Percentiles rank a stretch among this genome's conserved stretches.
phyloP scores from a whole-genome alignment of 2,888 invertebrate species.

The Dryococelus australis region DNA sequence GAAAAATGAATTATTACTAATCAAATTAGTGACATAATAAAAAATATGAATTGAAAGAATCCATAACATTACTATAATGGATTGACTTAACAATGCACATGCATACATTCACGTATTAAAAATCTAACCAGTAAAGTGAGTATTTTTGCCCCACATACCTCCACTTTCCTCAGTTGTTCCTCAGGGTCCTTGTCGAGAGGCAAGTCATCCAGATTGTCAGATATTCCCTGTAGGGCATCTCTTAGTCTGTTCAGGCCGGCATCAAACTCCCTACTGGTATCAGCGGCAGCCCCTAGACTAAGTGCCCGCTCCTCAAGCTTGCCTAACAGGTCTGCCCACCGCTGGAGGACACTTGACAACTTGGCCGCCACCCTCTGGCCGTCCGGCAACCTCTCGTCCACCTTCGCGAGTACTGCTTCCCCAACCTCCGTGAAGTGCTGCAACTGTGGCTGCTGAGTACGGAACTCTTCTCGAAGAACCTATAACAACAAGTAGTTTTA shows the following conservation, averaged over 20 bases:
- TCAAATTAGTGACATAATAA: too few species aligned
- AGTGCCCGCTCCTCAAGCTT: slow-evolving; percentile 89
- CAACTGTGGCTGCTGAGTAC: slow-evolving; percentile 89
- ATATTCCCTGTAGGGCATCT: slow-evolving; percentile 86
- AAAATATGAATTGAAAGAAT: too few species aligned
- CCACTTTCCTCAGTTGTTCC: slow-evolving; percentile 86
- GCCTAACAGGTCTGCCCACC: slow-evolving; percentile 64
- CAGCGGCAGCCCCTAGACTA: slow-evolving; percentile 88
- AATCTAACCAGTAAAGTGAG: too few species aligned
- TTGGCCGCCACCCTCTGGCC: slow-evolving; percentile 74
- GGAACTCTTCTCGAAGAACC: slow-evolving; percentile 94
- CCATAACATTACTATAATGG: too few species aligned
- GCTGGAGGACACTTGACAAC: slow-evolving; percentile 72
- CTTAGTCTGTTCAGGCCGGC: slow-evolving; percentile 82
- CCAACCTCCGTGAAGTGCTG: slow-evolving; percentile 85
- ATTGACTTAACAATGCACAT: too few species aligned
- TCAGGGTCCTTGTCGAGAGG: slow-evolving; percentile 83
- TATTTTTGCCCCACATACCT: slow-evolving; percentile 58
- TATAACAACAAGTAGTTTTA: slow-evolving; percentile 60
- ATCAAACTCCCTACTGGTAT: slow-evolving; percentile 92
- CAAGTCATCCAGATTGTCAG: slow-evolving; percentile 85
- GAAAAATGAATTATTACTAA: too few species aligned
- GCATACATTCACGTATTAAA: too few species aligned
- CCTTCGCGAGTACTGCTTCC: slow-evolving; percentile 71
- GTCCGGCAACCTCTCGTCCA: slow-evolving; percentile 65